Base-by-base conservation (phyloP, 2,797 vertebrate species). In the Aeoliscus strigatus region DNA sequence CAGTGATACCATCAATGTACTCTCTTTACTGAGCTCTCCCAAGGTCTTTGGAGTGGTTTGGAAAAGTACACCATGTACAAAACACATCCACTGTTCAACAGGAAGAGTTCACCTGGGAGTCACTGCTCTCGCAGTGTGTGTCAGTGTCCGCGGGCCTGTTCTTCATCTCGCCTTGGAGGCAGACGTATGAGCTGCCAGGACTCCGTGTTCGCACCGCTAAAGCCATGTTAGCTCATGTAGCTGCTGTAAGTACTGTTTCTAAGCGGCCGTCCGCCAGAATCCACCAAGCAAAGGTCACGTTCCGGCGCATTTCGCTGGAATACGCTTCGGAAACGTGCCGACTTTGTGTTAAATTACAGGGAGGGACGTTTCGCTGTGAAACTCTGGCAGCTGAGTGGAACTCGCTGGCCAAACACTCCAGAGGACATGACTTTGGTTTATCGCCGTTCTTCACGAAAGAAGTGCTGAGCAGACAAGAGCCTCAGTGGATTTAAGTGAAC, bases 41-140 rank as follows among this genome's bases (percentile, higher is more conserved):
- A 27, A 68, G 30, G 48, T 52, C 57, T 29, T 27, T 16, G 43
- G 39, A 44, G 28, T 30, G 41, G 27, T 28, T 23, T n/a, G 16
- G 26, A 24, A 66, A 69, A 62, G 60, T 47, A 66, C 65, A 65
- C 13, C 28, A 54, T 52, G 46, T 73, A 43, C 58, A 55, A 48
- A 70, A 50, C 54, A 68, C 46, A 21, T 14, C 41, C 43, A 47
- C 45, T 50, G 17, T 60, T 15, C 52, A 46, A 53, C n/a, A 71
- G 33, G 15, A 39, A 26, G 31, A 52, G 49, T 63, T 75, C 28
- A 53, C 47, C 30, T 24, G 31, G 51, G 34, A 55, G 46, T 65
- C 46, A 45, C 62, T 42, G 29, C 9, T 61, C 59, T 41, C 38
- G 11, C 35, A 35, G 24, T 40, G 41, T 62, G 50, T 45, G 49